Percentiles rank a stretch among this genome's conserved stretches.
Evolutionary conservation across 2,888 invertebrate genomes (phyloP).

Genomic region (Apamea sordens): DNA sequence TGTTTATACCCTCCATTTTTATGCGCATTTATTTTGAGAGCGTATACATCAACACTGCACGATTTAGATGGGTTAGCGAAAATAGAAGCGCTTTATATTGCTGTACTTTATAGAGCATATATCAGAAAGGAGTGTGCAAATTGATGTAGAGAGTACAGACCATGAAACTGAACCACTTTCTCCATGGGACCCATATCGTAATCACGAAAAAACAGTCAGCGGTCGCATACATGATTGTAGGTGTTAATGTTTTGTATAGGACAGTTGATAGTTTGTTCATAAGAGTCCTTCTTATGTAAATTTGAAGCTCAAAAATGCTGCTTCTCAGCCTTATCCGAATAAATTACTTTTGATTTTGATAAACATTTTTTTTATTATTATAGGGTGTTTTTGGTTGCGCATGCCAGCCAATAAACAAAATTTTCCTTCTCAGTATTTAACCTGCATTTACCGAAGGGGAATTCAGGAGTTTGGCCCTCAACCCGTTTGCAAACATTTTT

Average conservation of each 20-base stretch:
- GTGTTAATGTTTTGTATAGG: background rate
- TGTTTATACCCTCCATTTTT: slow-evolving; percentile 42
- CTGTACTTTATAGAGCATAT: background rate
- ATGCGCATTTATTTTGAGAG: slow-evolving; percentile 56
- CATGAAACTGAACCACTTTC: background rate
- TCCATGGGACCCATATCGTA: background rate
- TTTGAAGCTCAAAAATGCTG: no score
- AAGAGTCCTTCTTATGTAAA: no score
- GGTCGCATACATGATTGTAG: background rate
- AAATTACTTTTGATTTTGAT: no score
- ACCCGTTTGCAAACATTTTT: background rate
- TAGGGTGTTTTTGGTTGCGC: background rate
- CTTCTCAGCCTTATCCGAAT: no score
- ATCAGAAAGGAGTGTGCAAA: background rate
- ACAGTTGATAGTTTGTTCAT: no score
- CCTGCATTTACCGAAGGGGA: background rate
- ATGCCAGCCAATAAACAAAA: background rate
- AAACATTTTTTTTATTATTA: no score
- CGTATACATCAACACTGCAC: slow-evolving; percentile 28
- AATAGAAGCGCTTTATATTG: slow-evolving; percentile 15
- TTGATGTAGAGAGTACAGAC: no score
- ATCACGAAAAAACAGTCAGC: background rate
- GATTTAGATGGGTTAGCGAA: slow-evolving; percentile 34
- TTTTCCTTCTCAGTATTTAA: background rate
- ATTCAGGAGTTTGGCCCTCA: background rate